Evolutionary conservation across 2,888 invertebrate genomes (phyloP).

Genomic region (Eupithecia subumbrata): DNA sequence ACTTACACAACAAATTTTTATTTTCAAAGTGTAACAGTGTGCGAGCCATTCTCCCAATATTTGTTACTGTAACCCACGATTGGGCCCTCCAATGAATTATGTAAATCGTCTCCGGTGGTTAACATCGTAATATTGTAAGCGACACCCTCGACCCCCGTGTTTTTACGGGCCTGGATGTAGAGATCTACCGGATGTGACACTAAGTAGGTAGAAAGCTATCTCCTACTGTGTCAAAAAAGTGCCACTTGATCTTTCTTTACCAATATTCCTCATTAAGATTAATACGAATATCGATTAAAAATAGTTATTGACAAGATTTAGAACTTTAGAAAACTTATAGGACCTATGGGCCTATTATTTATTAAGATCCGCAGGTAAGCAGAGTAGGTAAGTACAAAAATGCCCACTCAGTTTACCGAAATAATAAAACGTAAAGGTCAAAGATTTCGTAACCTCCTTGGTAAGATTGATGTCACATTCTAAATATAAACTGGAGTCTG

Average conservation of each 20-base stretch:
- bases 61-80: conserved; percentile 23
- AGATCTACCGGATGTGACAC: conserved; percentile 40
- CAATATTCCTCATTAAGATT: too few species aligned
- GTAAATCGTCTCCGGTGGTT: conserved; percentile 80
- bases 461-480: background rate
- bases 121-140: conserved; percentile 83
- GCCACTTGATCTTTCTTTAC: background rate
- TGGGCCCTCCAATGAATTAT: conserved; percentile 72
- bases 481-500: background rate
- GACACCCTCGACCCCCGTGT: conserved; percentile 70
- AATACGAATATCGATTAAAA: background rate
- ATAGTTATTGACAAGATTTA: background rate
- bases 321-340: background rate
- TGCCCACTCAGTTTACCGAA: background rate
- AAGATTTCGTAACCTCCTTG: background rate
- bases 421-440: background rate
- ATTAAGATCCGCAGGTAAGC: background rate
- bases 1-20: background rate
- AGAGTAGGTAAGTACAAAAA: background rate
- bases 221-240: background rate
- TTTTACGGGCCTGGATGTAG: conserved; percentile 40
- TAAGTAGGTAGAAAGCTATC: background rate
- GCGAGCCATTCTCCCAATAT: conserved; percentile 25
- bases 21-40: conserved; percentile 18
- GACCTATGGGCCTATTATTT: background rate